These are phyloP conservation scores for Nemoura dubitans DNA, from an alignment of 2,888 invertebrate species.

Conservation along the genomic window DNA sequence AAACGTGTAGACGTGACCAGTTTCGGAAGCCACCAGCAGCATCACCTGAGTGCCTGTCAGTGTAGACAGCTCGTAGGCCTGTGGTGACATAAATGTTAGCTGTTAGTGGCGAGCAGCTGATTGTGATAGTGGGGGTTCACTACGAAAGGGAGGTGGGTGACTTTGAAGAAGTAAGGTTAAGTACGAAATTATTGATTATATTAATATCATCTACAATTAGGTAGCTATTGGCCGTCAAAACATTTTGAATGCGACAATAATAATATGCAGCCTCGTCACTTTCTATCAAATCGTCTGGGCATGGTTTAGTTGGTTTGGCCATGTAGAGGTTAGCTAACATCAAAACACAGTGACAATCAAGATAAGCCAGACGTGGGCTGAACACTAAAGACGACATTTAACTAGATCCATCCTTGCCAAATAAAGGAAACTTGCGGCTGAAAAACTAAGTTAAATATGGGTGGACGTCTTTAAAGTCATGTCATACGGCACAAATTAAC, in stretches of 20 bases:
- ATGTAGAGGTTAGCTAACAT: background rate
- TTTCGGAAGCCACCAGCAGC: conserved; percentile 98
- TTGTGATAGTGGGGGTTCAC: background rate
- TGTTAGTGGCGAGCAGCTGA: background rate
- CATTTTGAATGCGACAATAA: too few relatives aligned
- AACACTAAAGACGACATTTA: background rate
- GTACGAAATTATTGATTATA: too few relatives aligned
- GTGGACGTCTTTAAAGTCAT: background rate
- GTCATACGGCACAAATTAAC: background rate
- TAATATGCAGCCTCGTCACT: too few relatives aligned
- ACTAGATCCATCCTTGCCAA: background rate
- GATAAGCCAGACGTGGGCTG: background rate
- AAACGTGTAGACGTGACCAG: conserved; percentile 99
- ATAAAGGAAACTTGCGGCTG: background rate
- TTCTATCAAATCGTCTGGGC: background rate
- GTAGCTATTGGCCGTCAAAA: too few relatives aligned
- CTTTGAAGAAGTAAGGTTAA: too few relatives aligned
- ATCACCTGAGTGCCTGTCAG: conserved; percentile 99
- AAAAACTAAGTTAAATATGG: background rate
- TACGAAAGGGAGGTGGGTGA: background rate
- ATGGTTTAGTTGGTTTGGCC: too few relatives aligned
- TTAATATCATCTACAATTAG: too few relatives aligned
- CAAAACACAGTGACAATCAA: background rate
- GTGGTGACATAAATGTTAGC: conserved; percentile 53
- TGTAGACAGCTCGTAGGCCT: conserved; percentile 99